A percentile compares a stretch with the other conserved stretches of the same genome.
phyloP scores from a whole-genome alignment of 2,888 invertebrate genomes.

The Thalpophila matura region DNA sequence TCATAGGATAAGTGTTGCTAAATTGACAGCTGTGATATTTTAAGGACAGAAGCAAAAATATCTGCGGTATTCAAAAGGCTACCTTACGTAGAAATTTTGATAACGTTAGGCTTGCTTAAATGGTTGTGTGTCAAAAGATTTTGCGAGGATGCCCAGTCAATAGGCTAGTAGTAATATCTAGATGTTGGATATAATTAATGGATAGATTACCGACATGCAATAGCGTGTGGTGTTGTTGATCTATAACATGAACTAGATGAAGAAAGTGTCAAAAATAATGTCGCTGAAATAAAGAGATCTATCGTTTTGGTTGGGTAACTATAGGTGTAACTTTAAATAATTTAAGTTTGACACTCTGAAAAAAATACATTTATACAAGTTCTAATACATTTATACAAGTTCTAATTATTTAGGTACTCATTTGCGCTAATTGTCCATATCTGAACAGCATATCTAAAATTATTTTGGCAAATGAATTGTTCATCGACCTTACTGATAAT shows the following conservation, averaged over 20 bases:
- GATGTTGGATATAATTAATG: constrained; percentile 16
- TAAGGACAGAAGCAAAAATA: background rate
- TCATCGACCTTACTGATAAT: constrained; percentile 56
- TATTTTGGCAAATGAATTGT: constrained; percentile 57
- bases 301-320: no score
- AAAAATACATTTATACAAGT: no score
- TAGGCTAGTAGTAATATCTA: constrained; percentile 15
- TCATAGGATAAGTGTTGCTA: constrained; percentile 17
- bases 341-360: no score
- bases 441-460: constrained; percentile 24
- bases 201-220: constrained; percentile 25
- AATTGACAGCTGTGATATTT: constrained; percentile 26
- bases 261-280: background rate
- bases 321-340: no score
- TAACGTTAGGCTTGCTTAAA: background rate
- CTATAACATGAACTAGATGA: constrained; percentile 2
- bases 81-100: background rate
- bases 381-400: background rate
- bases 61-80: background rate
- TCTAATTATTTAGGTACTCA: background rate
- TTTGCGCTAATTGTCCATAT: constrained; percentile 42
- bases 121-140: no score
- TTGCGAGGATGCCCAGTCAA: background rate
- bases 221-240: constrained; percentile 22
- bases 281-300: background rate